phyloP scores from a whole-genome alignment of 2,113 vertebrate genomes.

The Amblyopsis rosae region DNA sequence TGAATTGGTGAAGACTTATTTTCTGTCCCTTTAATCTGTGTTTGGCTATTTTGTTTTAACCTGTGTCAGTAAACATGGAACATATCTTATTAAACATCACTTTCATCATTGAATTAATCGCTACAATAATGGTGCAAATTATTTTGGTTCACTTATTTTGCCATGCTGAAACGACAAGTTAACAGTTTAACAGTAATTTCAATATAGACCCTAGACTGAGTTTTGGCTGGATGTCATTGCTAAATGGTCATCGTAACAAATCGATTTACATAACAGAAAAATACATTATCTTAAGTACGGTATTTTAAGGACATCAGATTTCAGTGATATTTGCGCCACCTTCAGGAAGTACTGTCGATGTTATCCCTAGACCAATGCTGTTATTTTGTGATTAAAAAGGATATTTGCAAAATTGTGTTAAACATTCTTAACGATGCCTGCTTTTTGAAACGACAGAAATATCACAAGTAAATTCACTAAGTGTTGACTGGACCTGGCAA shows the following conservation, averaged over 20 bases:
- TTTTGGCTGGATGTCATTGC: too few species aligned
- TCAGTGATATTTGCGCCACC: not conserved
- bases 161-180: too few species aligned
- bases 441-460: slow-evolving; percentile 18
- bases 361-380: not conserved
- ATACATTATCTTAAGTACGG: too few species aligned
- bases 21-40: slow-evolving; percentile 45
- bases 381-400: too few species aligned
- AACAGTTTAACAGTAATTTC: too few species aligned
- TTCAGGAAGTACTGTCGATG: not conserved
- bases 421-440: slow-evolving; percentile 4
- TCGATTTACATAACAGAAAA: too few species aligned
- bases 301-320: not conserved
- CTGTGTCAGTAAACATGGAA: slow-evolving; percentile 19
- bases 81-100: not conserved
- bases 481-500: slow-evolving; percentile 43
- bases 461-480: slow-evolving; percentile 1
- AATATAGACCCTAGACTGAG: too few species aligned
- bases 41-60: slow-evolving; percentile 5
- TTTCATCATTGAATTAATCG: too few species aligned
- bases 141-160: too few species aligned
- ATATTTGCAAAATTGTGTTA: not conserved
- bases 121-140: too few species aligned
- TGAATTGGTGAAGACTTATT: not conserved
- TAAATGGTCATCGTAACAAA: too few species aligned